A percentile compares a stretch with the other conserved stretches of the same genome.
phyloP scores from a whole-genome alignment of 1,140 invertebrate genomes.

The Aphis craccivora region DNA sequence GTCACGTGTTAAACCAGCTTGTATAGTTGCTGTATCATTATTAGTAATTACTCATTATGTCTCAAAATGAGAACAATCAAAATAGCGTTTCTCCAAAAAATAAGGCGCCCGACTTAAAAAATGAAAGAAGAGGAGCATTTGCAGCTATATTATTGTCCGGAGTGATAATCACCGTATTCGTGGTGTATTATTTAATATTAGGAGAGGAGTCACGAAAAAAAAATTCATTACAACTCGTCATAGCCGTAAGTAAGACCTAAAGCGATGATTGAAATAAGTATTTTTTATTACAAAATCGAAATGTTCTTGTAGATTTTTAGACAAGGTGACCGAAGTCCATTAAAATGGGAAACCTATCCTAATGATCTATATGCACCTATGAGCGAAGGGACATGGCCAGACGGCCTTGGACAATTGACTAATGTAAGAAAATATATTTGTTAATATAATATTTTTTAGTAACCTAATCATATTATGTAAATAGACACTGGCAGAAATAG shows the following conservation, averaged over 20 bases:
- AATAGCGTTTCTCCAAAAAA: neutral
- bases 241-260: slow-evolving; percentile 37
- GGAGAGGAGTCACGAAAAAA: slow-evolving; percentile 47
- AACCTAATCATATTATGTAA: neutral
- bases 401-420: slow-evolving; percentile 58
- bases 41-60: neutral
- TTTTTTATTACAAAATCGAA: neutral
- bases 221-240: slow-evolving; percentile 49
- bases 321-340: slow-evolving; percentile 58
- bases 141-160: slow-evolving; percentile 20
- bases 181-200: slow-evolving; percentile 29
- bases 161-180: neutral
- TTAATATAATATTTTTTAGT: neutral
- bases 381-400: slow-evolving; percentile 50
- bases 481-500: too few relatives aligned
- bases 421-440: slow-evolving; percentile 46
- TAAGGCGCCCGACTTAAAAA: neutral
- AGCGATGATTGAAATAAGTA: neutral
- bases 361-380: slow-evolving; percentile 53
- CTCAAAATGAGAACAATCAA: neutral
- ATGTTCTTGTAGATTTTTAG: slow-evolving; percentile 47
- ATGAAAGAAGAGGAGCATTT: slow-evolving; percentile 31
- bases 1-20: neutral
- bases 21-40: neutral
- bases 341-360: slow-evolving; percentile 56